Evolutionary conservation across 2,888 invertebrate species (phyloP).

Genomic region (Ormyrus thymus): DNA sequence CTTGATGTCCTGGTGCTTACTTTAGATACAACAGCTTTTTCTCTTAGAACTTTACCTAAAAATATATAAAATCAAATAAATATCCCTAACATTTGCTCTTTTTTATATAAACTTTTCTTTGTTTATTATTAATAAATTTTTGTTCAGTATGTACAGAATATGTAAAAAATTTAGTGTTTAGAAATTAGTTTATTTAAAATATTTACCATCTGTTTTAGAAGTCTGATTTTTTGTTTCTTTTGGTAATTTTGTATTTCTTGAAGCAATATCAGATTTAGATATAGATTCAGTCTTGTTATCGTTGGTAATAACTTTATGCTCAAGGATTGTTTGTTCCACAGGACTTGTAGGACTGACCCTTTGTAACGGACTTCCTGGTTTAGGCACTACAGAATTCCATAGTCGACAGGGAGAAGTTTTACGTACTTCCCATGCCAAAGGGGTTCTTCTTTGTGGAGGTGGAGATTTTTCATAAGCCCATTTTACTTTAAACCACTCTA

Average conservation of each 20-base stretch:
- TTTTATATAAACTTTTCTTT: conserved; percentile 49
- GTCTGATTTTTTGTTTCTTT: conserved; percentile 68
- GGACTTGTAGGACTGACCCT: conserved; percentile 70
- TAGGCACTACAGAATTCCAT: conserved; percentile 66
- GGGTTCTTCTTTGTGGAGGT: conserved; percentile 88
- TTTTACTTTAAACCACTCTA: conserved; percentile 94
- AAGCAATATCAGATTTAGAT: conserved; percentile 28
- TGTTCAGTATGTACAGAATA: neutral
- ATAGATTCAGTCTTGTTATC: conserved; percentile 39
- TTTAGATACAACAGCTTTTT: conserved; percentile 63
- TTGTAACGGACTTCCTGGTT: conserved; percentile 74
- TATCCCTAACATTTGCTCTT: conserved; percentile 59
- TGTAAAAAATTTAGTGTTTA: neutral
- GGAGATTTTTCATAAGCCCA: conserved; percentile 95
- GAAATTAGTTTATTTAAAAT: conserved; percentile 30
- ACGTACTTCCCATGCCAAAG: conserved; percentile 96
- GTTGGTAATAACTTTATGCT: conserved; percentile 29
- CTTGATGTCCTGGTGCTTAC: conserved; percentile 57
- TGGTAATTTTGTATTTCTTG: conserved; percentile 65
- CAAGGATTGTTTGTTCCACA: conserved; percentile 67
- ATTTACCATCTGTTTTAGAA: conserved; percentile 61
- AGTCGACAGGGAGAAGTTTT: conserved; percentile 81
- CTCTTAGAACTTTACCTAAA: conserved; percentile 60
- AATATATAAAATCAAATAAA: neutral
- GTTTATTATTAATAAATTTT: neutral